A percentile compares a stretch with the other conserved stretches of the same genome.
These are phyloP conservation scores for Entomobrya proxima DNA, from an alignment of 2,888 invertebrate species.

Conservation along the genomic window DNA sequence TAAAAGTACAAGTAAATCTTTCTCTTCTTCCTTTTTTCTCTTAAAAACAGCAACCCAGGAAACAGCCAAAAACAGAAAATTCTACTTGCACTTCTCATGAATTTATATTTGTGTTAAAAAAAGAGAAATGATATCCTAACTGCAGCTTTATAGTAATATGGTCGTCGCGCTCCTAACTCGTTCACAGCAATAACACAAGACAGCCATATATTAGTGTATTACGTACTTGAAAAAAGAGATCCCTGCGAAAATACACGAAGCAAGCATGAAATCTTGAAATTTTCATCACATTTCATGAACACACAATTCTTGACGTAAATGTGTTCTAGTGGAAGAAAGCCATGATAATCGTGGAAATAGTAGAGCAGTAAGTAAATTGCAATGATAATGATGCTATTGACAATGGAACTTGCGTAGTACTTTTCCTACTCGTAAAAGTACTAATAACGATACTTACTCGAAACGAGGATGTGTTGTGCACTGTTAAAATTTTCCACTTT, in stretches of 20 bases:
- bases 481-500: not conserved
- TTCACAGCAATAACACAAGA: not conserved
- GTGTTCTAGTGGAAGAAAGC: not conserved
- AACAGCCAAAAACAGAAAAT: not conserved
- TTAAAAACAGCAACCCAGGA: not conserved
- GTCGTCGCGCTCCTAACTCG: not conserved
- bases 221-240: not conserved
- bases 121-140: not conserved
- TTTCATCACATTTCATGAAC: conserved; percentile 28
- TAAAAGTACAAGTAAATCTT: conserved; percentile 24
- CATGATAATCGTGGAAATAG: not conserved
- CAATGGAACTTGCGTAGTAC: not conserved
- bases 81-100: not conserved
- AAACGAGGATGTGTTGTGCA: conserved; percentile 10
- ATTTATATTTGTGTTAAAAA: not conserved
- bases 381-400: not conserved
- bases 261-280: not conserved
- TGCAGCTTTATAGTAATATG: not conserved
- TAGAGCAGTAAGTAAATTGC: not conserved
- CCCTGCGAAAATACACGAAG: no score
- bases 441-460: not conserved
- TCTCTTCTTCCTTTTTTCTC: not conserved
- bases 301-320: not conserved
- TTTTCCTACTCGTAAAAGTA: not conserved
- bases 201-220: not conserved